phyloP scores from a whole-genome alignment of 2,888 invertebrate genomes.

The Nymphalis polychloros region DNA sequence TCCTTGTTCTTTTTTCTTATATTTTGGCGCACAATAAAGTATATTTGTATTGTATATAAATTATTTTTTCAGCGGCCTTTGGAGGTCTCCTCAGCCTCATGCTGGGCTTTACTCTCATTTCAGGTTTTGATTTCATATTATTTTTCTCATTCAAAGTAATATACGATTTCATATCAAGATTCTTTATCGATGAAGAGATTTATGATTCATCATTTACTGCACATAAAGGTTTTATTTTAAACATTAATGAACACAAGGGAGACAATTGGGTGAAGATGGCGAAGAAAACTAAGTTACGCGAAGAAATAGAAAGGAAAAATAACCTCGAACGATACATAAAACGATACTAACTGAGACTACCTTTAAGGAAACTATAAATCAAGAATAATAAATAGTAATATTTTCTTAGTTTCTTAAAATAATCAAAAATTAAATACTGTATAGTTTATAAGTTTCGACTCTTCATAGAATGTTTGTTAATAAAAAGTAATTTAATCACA shows the following conservation, averaged over 20 bases:
- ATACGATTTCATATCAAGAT: conserved; percentile 52
- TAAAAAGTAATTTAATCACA: too few species aligned
- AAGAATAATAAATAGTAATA: too few species aligned
- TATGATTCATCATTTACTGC: background rate
- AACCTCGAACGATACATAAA: background rate
- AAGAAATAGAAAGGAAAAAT: conserved; percentile 6
- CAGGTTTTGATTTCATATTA: conserved; percentile 84
- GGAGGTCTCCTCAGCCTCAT: conserved; percentile 86
- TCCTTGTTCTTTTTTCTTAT: too few species aligned
- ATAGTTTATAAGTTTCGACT: too few species aligned
- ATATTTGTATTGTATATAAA: background rate
- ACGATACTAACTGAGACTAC: background rate
- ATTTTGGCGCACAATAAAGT: too few species aligned
- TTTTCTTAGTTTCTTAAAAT: too few species aligned
- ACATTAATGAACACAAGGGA: conserved; percentile 29
- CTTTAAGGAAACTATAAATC: too few species aligned
- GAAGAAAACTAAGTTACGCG: conserved; percentile 11
- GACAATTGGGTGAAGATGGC: conserved; percentile 18
- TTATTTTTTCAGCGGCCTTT: conserved; percentile 83
- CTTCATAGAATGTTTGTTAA: too few species aligned
- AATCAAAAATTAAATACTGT: too few species aligned
- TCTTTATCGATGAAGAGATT: conserved; percentile 6
- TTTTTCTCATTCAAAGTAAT: conserved; percentile 81
- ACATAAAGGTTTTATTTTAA: conserved; percentile 23
- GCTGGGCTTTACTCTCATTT: conserved; percentile 86